phyloP scores from a whole-genome alignment of 2,113 vertebrate species.

The Lamprologus ornatipinnis region DNA sequence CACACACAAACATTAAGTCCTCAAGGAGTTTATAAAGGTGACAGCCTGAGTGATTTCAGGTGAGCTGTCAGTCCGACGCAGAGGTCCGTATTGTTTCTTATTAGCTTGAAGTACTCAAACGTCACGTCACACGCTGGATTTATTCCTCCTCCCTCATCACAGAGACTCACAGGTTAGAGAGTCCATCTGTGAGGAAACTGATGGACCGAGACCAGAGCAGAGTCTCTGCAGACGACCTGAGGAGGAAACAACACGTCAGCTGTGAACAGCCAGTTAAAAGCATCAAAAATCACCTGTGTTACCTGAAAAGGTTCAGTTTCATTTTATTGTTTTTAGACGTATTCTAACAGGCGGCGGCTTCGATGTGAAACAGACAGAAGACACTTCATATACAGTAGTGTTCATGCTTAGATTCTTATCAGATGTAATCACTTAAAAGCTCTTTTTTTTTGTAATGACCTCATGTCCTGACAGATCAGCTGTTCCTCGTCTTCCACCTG shows the following conservation, averaged over 20 bases:
- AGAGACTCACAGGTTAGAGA: not conserved
- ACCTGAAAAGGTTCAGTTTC: not conserved
- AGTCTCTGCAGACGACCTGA: not conserved
- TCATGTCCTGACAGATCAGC: not conserved
- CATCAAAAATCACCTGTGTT: not conserved
- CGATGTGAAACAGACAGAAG: too few species aligned
- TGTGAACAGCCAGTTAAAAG: fast-evolving
- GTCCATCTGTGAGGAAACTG: not conserved
- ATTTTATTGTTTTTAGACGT: not conserved
- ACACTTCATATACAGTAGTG: not conserved
- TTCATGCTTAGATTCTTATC: not conserved
- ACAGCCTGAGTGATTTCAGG: not conserved
- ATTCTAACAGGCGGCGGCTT: not conserved
- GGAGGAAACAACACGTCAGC: not conserved
- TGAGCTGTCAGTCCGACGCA: not conserved
- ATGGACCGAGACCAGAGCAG: not conserved
- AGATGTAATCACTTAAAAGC: not conserved
- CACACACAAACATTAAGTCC: not conserved
- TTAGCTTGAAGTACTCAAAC: not conserved
- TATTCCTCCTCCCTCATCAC: not conserved
- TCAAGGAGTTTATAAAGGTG: not conserved
- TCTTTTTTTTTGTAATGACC: not conserved
- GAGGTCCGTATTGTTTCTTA: not conserved
- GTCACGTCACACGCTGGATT: not conserved
- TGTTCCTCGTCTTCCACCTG: not conserved